Percentiles rank a stretch among this genome's conserved stretches.
phyloP scores from a whole-genome alignment of 2,888 invertebrate genomes.

The Allacma fusca region DNA sequence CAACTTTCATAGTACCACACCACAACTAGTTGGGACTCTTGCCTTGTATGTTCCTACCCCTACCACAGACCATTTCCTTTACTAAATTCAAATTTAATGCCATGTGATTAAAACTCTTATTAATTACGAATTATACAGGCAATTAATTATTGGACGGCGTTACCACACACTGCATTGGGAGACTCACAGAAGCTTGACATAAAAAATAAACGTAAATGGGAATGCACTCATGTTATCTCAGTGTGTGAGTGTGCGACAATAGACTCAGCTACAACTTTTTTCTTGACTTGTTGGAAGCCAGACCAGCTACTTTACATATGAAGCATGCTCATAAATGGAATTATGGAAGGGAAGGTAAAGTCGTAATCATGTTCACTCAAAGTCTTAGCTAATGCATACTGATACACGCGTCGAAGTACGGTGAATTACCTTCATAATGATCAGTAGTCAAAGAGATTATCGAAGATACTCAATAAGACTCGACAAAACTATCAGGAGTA shows the following conservation, averaged over 20 bases:
- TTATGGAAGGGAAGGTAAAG: slow-evolving; percentile 10
- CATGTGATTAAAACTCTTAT: not conserved
- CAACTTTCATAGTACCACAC: not conserved
- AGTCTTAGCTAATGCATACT: not conserved
- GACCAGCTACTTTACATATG: not conserved
- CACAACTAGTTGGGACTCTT: not conserved
- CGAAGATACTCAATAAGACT: not conserved
- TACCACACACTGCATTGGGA: not conserved
- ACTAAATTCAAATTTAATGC: slow-evolving; percentile 4
- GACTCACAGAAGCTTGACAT: too few species aligned
- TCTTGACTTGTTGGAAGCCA: not conserved
- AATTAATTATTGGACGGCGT: not conserved
- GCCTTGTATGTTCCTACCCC: not conserved
- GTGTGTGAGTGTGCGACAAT: not conserved
- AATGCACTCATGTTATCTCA: too few species aligned
- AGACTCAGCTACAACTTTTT: not conserved
- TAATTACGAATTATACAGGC: not conserved
- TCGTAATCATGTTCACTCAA: not conserved
- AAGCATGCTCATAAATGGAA: slow-evolving; percentile 13
- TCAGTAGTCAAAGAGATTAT: not conserved
- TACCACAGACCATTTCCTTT: not conserved
- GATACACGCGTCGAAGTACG: not conserved
- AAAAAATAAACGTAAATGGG: too few species aligned
- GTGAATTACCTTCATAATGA: not conserved
- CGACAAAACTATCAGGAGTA: not conserved